phyloP scores from a whole-genome alignment of 2,888 invertebrate species.

The Calameuta filiformis region DNA sequence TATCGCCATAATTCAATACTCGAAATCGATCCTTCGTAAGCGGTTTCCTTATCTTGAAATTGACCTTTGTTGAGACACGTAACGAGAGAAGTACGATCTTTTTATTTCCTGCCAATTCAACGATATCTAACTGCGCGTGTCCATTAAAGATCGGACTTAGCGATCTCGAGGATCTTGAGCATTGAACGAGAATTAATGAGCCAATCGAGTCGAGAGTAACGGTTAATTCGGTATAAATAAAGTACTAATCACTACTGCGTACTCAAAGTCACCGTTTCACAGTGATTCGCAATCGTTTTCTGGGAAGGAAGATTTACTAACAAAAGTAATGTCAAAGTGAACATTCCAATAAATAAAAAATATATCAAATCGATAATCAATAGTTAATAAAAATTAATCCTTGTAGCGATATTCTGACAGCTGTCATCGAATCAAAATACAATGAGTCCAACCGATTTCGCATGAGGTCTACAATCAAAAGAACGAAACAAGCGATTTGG shows the following conservation, averaged over 20 bases:
- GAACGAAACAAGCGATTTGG: not conserved
- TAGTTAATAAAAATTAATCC: not conserved
- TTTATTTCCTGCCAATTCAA: not conserved
- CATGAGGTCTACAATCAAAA: not conserved
- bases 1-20: not conserved
- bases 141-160: not conserved
- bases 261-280: not conserved
- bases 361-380: not conserved
- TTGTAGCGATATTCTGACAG: not conserved
- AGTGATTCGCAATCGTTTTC: not conserved
- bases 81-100: not conserved
- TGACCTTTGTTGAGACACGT: not conserved
- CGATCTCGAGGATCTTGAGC: constrained; percentile 26
- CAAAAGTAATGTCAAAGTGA: not conserved
- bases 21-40: not conserved
- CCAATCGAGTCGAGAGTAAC: constrained; percentile 9
- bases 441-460: not conserved
- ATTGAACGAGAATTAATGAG: constrained; percentile 42
- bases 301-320: not conserved
- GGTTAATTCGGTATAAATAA: not conserved
- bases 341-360: not conserved
- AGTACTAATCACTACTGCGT: not conserved
- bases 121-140: not conserved
- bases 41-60: not conserved
- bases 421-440: not conserved